phyloP scores from a whole-genome alignment of 1,140 invertebrate species.

The Mizuhopecten yessoensis region DNA sequence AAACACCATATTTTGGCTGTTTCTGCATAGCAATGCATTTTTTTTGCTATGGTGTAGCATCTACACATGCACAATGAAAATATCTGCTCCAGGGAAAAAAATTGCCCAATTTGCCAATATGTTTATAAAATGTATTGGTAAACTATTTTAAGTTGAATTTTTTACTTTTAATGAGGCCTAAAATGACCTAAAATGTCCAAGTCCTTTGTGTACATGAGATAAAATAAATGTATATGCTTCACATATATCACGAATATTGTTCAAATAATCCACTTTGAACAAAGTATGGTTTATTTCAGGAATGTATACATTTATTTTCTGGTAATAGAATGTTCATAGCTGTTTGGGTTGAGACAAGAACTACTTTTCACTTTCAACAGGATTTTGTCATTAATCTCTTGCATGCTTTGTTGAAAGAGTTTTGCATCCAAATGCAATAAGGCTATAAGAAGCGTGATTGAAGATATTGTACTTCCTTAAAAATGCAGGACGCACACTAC shows the following conservation, averaged over 20 bases:
- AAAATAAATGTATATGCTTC: too few relatives aligned
- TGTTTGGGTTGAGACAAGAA: constrained; percentile 37
- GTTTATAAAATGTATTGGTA: too few relatives aligned
- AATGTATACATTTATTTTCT: neutral
- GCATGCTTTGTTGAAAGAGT: constrained; percentile 2
- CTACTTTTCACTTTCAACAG: neutral
- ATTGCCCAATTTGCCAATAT: too few relatives aligned
- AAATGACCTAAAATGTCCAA: too few relatives aligned
- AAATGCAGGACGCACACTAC: neutral
- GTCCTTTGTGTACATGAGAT: too few relatives aligned
- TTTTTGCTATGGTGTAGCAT: too few relatives aligned
- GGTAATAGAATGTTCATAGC: neutral
- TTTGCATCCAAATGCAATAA: neutral
- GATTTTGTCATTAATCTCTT: neutral
- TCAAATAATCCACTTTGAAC: neutral
- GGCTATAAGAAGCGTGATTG: neutral
- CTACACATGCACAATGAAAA: too few relatives aligned
- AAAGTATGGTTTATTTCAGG: neutral
- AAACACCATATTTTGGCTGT: too few relatives aligned
- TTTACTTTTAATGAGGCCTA: too few relatives aligned
- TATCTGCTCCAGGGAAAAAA: too few relatives aligned
- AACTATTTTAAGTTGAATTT: too few relatives aligned
- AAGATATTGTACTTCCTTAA: neutral
- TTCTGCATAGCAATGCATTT: too few relatives aligned
- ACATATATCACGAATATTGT: neutral